phyloP scores from a whole-genome alignment of 2,888 invertebrate species.

The Synergus japonicus region DNA sequence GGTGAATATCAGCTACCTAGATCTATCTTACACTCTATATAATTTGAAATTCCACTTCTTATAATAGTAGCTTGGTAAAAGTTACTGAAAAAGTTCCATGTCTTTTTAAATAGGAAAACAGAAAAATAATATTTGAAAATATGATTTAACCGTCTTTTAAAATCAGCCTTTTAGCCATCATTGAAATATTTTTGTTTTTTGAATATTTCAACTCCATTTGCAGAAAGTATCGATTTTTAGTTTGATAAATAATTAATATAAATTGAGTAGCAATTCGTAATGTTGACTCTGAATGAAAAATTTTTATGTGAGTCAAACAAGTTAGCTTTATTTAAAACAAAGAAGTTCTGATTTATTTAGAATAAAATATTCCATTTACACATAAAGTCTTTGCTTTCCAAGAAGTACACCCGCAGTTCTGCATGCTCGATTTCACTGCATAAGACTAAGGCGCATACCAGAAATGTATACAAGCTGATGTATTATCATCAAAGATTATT shows the following conservation, averaged over 20 bases:
- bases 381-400: constrained; percentile 27
- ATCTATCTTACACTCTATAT: constrained; percentile 35
- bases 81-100: not conserved
- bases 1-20: constrained; percentile 35
- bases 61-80: not conserved
- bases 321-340: not conserved
- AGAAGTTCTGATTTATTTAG: not conserved
- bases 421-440: constrained; percentile 12
- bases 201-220: too few species aligned
- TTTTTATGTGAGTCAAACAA: too few species aligned
- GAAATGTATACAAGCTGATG: constrained; percentile 23
- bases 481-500: constrained; percentile 23
- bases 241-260: not conserved
- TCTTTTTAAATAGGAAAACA: too few species aligned
- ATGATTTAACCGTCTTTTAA: too few species aligned
- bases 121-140: too few species aligned
- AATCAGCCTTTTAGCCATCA: not conserved
- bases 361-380: constrained; percentile 19
- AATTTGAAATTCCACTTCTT: constrained; percentile 22
- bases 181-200: not conserved
- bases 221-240: not conserved
- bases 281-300: too few species aligned
- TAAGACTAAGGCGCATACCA: constrained; percentile 37
- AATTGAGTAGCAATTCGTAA: not conserved
- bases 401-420: constrained; percentile 24